phyloP scores from a whole-genome alignment of 2,888 invertebrate genomes.

The Epinotia brunnichana region DNA sequence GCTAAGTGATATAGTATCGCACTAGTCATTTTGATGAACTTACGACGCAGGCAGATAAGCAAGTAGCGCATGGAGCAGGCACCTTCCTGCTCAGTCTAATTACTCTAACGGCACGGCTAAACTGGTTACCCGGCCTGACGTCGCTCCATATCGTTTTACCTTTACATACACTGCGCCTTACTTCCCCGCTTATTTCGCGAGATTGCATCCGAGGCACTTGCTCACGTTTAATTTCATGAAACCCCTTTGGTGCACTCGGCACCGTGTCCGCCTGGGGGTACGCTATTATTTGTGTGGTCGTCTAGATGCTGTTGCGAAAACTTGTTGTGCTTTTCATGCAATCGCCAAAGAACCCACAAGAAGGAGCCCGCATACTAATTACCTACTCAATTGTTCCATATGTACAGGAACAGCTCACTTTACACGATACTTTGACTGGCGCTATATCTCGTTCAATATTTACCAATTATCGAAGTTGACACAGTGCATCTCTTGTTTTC shows the following conservation, averaged over 20 bases:
- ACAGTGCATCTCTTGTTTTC: background rate
- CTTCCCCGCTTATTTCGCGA: conserved; percentile 58
- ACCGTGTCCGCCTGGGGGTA: conserved; percentile 36
- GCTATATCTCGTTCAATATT: background rate
- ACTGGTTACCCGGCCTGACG: conserved; percentile 65
- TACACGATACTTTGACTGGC: background rate
- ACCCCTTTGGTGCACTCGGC: conserved; percentile 41
- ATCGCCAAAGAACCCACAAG: conserved; percentile 25
- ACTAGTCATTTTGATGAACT: background rate
- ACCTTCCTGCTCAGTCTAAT: conserved; percentile 73
- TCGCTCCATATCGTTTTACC: conserved; percentile 50
- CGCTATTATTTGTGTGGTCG: conserved; percentile 32
- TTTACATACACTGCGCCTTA: conserved; percentile 51
- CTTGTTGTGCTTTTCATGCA: conserved; percentile 25
- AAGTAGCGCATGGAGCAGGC: conserved; percentile 28
- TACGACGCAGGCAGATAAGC: conserved; percentile 32
- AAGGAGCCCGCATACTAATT: conserved; percentile 6
- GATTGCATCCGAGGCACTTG: conserved; percentile 56
- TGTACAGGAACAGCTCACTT: background rate
- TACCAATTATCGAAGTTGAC: background rate
- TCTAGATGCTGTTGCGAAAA: conserved; percentile 34
- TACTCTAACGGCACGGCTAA: conserved; percentile 73
- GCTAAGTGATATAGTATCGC: conserved; percentile 10
- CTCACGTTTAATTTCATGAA: conserved; percentile 43
- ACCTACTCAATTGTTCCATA: background rate